Evolutionary conservation across 1,140 invertebrate genomes (phyloP).

Genomic region (Microplitis demolitor): DNA sequence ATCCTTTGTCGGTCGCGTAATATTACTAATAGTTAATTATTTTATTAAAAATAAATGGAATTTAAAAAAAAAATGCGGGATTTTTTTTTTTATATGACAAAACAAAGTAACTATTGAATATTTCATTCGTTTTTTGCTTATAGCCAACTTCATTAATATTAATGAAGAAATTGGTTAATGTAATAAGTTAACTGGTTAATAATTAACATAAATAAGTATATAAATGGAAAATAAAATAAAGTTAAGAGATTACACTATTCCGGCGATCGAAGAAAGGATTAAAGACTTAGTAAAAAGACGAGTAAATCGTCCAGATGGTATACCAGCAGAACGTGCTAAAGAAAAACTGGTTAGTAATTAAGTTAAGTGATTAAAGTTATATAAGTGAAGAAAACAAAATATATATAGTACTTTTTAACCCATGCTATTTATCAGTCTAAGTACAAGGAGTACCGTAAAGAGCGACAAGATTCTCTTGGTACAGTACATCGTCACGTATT

Average conservation of each 20-base stretch:
- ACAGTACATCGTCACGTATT: conserved; percentile 68
- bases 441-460: conserved; percentile 61
- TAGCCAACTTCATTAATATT: too few species aligned
- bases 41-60: too few species aligned
- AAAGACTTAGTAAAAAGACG: conserved; percentile 42
- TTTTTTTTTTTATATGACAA: too few species aligned
- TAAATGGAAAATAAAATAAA: conserved; percentile 18
- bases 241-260: conserved; percentile 44
- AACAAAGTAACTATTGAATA: too few species aligned
- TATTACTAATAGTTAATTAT: too few species aligned
- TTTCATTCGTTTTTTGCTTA: too few species aligned
- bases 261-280: conserved; percentile 44
- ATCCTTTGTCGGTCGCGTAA: too few species aligned
- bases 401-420: too few species aligned
- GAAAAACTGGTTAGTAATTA: conserved; percentile 40
- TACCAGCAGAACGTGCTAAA: conserved; percentile 36
- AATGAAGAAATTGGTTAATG: too few species aligned
- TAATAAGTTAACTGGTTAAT: background rate
- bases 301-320: conserved; percentile 31
- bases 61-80: too few species aligned
- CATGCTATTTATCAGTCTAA: conserved; percentile 47
- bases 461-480: conserved; percentile 60
- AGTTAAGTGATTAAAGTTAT: too few species aligned
- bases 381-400: too few species aligned
- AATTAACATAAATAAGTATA: background rate